Conservation (phyloP, 2,113 vertebrate genomes). For the Chloebia gouldiae region DNA sequence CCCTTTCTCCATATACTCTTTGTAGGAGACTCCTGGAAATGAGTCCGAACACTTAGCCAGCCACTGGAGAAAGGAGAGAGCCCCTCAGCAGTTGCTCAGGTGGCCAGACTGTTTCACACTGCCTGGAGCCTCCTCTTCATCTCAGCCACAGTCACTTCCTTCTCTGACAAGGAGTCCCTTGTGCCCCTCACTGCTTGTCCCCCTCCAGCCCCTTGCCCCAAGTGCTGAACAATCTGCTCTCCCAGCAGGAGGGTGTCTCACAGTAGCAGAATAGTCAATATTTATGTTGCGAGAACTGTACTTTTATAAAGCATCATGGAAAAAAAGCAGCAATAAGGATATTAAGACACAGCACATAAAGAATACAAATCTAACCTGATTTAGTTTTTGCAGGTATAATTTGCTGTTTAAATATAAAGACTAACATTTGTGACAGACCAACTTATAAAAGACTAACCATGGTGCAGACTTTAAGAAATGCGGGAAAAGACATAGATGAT, state of each 20-base stretch:
- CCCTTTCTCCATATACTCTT: neutral
- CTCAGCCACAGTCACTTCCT: neutral
- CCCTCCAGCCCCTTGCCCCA: neutral
- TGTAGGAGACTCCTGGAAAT: neutral
- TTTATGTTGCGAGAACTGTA: neutral
- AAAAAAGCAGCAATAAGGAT: neutral
- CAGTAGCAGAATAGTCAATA: neutral
- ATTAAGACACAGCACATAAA: neutral
- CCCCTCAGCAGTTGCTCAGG: neutral
- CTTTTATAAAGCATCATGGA: neutral
- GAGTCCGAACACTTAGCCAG: neutral
- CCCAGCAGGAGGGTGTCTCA: neutral
- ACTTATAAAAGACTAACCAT: neutral
- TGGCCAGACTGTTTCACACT: neutral
- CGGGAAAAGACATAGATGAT: slow-evolving; percentile 15
- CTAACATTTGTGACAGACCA: neutral
- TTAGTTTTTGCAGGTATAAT: neutral
- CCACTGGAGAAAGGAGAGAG: neutral
- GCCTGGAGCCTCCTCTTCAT: neutral
- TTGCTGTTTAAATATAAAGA: neutral
- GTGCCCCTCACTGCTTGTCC: neutral
- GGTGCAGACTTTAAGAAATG: neutral
- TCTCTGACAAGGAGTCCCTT: neutral
- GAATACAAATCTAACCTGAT: neutral
- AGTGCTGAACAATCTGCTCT: neutral